Evolutionary conservation across 2,888 invertebrate species (phyloP).

Genomic region (Syrphus vitripennis): DNA sequence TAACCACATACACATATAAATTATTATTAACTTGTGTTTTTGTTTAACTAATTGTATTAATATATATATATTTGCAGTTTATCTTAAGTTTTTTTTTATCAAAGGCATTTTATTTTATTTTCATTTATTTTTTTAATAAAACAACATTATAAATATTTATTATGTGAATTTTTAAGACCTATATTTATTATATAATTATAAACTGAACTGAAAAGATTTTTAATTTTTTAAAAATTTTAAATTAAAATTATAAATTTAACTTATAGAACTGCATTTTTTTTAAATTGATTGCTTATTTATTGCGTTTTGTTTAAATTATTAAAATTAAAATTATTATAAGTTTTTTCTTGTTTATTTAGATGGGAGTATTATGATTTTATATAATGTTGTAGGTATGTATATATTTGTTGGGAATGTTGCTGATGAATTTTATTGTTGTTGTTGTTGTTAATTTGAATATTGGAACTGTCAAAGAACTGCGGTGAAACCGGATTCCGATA

Average conservation of each 20-base stretch:
- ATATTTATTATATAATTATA: slow-evolving; percentile 16
- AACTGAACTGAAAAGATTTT: slow-evolving; percentile 16
- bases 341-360: neutral
- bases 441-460: slow-evolving; percentile 4
- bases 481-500: slow-evolving; percentile 64
- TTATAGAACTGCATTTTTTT: slow-evolving; percentile 10
- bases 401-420: slow-evolving; percentile 19
- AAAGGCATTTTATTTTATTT: slow-evolving; percentile 64
- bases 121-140: slow-evolving; percentile 40
- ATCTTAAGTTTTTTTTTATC: slow-evolving; percentile 59
- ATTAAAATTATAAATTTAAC: slow-evolving; percentile 15
- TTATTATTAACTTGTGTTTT: slow-evolving; percentile 21
- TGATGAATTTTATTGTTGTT: slow-evolving; percentile 20
- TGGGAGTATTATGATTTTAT: neutral
- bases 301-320: slow-evolving; percentile 43
- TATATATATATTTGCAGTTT: slow-evolving; percentile 53
- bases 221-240: slow-evolving; percentile 10
- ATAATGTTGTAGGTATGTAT: neutral
- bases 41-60: slow-evolving; percentile 16
- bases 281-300: slow-evolving; percentile 61
- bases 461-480: slow-evolving; percentile 35
- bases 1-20: slow-evolving; percentile 35
- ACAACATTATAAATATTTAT: slow-evolving; percentile 38
- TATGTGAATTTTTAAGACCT: slow-evolving; percentile 48
- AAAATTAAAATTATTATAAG: neutral